A percentile compares a stretch with the other conserved stretches of the same genome.
Conservation (phyloP, 2,888 invertebrate genomes). For the Meloe dianella region DNA sequence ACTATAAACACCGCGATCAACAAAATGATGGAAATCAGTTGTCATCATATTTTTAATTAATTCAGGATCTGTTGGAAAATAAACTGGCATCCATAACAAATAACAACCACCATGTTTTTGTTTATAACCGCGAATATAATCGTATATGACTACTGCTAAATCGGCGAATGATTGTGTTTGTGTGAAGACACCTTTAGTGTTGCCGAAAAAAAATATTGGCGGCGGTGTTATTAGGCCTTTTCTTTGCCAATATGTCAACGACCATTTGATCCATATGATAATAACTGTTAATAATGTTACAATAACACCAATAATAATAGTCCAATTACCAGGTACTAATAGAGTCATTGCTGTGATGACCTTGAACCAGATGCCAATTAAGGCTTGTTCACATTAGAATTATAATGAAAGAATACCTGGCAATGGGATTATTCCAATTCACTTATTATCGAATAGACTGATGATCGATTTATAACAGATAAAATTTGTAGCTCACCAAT, state of each 20-base stretch:
- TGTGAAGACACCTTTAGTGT: conserved; percentile 19
- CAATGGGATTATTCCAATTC: no score
- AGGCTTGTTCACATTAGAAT: no score
- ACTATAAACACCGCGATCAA: conserved; percentile 41
- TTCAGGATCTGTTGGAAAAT: conserved; percentile 46
- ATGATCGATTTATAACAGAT: no score
- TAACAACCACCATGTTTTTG: conserved; percentile 38
- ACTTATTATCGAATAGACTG: no score
- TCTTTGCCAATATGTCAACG: conserved; percentile 14
- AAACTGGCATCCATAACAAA: conserved; percentile 53
- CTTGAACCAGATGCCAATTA: background rate
- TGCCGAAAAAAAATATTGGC: conserved; percentile 19
- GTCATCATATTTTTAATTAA: conserved; percentile 47
- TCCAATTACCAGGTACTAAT: conserved; percentile 13
- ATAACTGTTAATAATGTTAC: conserved; percentile 8
- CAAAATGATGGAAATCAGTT: conserved; percentile 50
- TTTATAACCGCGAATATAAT: conserved; percentile 11
- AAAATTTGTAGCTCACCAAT: no score
- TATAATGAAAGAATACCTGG: no score
- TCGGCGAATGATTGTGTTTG: conserved; percentile 20
- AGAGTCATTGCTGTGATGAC: conserved; percentile 14
- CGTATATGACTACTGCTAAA: conserved; percentile 12
- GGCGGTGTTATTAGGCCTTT: conserved; percentile 15
- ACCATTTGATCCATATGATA: conserved; percentile 17
- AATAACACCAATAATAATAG: conserved; percentile 1